Conservation (phyloP, 2,113 vertebrate genomes). For the Eidolon helvum region DNA sequence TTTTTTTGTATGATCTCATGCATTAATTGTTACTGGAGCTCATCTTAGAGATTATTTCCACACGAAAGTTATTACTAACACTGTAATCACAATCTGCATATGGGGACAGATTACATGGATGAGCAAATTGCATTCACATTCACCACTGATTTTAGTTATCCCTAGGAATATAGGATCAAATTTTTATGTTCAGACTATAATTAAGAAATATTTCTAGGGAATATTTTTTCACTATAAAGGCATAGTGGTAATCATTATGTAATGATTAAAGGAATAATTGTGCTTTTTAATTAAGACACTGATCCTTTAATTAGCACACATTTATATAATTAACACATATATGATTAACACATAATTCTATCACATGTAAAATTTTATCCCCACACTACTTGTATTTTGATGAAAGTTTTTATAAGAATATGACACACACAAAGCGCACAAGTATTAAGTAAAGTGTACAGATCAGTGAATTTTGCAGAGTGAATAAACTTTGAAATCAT, state of each 20-base stretch:
- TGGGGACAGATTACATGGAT: fast-evolving
- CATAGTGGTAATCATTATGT: neutral
- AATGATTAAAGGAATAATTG: neutral
- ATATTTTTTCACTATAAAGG: neutral
- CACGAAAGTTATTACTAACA: too few species aligned
- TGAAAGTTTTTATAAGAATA: neutral
- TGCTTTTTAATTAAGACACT: neutral
- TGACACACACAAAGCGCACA: neutral
- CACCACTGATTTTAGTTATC: neutral
- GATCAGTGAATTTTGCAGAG: neutral
- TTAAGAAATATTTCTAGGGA: neutral
- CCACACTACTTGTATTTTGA: neutral
- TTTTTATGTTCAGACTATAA: neutral
- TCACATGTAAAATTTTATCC: neutral
- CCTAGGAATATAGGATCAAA: neutral
- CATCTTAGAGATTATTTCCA: too few species aligned
- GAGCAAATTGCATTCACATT: neutral
- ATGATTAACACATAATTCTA: neutral
- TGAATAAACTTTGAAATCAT: neutral
- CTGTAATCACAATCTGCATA: too few species aligned
- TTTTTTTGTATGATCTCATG: neutral
- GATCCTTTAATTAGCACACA: neutral
- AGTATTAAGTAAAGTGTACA: neutral
- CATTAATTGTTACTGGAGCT: neutral
- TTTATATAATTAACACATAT: neutral